These are phyloP conservation scores for Bubo bubo DNA, from an alignment of 2,113 vertebrate species.

Conservation along the genomic window DNA sequence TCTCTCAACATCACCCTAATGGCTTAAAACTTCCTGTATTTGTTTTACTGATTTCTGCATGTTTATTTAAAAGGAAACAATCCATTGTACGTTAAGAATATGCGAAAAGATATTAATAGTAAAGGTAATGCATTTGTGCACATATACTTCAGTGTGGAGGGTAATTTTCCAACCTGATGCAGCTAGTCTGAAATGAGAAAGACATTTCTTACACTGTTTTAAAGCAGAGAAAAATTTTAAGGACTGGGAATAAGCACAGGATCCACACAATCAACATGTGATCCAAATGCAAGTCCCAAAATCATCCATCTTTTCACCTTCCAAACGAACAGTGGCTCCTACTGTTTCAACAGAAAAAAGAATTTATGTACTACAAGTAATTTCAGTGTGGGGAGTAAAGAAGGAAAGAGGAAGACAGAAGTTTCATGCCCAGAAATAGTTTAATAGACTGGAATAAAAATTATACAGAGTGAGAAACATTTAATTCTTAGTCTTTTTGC, in stretches of 20 bases:
- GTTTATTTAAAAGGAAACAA: constrained; percentile 66
- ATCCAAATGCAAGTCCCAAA: background rate
- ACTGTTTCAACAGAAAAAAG: background rate
- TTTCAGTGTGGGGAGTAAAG: background rate
- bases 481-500: background rate
- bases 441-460: background rate
- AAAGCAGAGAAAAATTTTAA: background rate
- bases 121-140: background rate
- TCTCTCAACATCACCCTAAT: constrained; percentile 2
- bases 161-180: background rate
- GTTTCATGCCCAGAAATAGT: background rate
- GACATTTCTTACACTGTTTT: background rate
- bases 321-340: background rate
- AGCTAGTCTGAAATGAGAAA: background rate
- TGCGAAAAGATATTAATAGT: constrained; percentile 39
- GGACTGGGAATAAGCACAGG: background rate
- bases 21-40: constrained; percentile 63
- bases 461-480: background rate
- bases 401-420: background rate
- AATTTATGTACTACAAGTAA: background rate
- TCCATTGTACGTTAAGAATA: constrained; percentile 55
- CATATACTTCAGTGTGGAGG: background rate
- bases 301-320: background rate
- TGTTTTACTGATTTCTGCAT: constrained; percentile 49
- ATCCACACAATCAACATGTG: background rate